Evolutionary conservation across 2,797 vertebrate genomes (phyloP), one percentile per base, ranked within the genome.

Genomic region (Zalophus californianus): DNA sequence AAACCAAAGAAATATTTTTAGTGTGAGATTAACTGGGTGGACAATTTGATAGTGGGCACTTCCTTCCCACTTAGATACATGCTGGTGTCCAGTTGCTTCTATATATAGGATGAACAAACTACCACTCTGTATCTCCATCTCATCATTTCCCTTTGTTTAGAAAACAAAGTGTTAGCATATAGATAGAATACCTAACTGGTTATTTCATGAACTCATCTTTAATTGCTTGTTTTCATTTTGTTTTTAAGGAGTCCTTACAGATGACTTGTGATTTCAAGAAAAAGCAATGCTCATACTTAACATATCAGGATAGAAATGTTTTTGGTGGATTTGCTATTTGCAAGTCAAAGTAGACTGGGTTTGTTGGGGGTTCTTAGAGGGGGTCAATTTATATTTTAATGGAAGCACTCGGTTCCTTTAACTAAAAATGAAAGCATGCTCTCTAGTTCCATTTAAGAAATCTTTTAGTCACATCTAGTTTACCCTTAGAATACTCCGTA

Each of bases 161-260:
- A 72, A 94, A 68, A 68, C 15, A 58, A 77, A 75, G 29, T 93
- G 91, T 92, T 90, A 91, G n/a, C 35, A 27, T 86, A 13, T 20
- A 62, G 11, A 38, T 21, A 90, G 35, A 91, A 72, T 88, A 89
- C 1, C 21, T 84, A 62, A 38, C 13, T 80, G 56, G 29, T 70
- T 48, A 38, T 97, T 91, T 96, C 41, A 35, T 94, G 48, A 82
- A 50, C 54, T 94, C 84, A 93, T 91, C 14, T 70, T 91, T 84
- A 84, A 64, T 97, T 88, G 7, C 50, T 80, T 95, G 3, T 66
- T 90, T 52, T 14, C 32, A 2, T n/a, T 23, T 48, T 54, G 56
- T 50, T 56, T 29, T 77, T 90, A 21, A 54, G 18, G 27, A 10
- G 9, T 88, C 90, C 8, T 75, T 94, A 44, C 2, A n/a, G 50